Evolutionary conservation across 2,113 vertebrate species (phyloP).

Genomic region (Brienomyrus longianalis): DNA sequence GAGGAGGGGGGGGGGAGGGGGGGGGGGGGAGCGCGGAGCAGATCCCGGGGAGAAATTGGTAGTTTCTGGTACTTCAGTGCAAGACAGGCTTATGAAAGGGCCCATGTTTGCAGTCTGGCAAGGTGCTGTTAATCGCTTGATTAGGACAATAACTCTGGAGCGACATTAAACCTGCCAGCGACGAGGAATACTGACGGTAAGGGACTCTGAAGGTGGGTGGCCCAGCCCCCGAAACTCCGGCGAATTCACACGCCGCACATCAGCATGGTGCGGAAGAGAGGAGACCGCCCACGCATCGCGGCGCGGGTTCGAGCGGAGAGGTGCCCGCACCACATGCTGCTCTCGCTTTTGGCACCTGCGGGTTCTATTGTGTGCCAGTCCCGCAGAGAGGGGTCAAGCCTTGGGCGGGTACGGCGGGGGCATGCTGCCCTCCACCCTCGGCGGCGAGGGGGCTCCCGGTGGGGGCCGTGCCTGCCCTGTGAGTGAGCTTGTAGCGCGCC

Average conservation of each 20-base stretch:
- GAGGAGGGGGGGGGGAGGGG: too few relatives aligned
- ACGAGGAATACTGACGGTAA: neutral
- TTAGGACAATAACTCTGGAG: slow-evolving; percentile 14
- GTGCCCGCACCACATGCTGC: slow-evolving; percentile 19
- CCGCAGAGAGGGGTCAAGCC: slow-evolving; percentile 35
- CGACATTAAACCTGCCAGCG: neutral
- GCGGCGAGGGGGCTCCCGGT: slow-evolving; percentile 35
- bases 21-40: neutral
- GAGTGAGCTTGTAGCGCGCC: slow-evolving; percentile 48
- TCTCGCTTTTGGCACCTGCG: slow-evolving; percentile 35
- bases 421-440: slow-evolving; percentile 47
- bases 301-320: slow-evolving; percentile 35
- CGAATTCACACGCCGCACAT: neutral
- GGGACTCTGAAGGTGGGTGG: neutral
- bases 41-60: neutral
- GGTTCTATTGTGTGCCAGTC: slow-evolving; percentile 42
- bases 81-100: neutral
- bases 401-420: slow-evolving; percentile 37
- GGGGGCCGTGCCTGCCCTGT: slow-evolving; percentile 44
- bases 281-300: slow-evolving; percentile 12
- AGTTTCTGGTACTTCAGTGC: neutral
- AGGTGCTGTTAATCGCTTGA: slow-evolving; percentile 3
- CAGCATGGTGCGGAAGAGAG: slow-evolving; percentile 19
- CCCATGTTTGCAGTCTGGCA: neutral
- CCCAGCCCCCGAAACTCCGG: neutral